phyloP scores from a whole-genome alignment of 1,140 invertebrate species.

The Andricus grossulariae region DNA sequence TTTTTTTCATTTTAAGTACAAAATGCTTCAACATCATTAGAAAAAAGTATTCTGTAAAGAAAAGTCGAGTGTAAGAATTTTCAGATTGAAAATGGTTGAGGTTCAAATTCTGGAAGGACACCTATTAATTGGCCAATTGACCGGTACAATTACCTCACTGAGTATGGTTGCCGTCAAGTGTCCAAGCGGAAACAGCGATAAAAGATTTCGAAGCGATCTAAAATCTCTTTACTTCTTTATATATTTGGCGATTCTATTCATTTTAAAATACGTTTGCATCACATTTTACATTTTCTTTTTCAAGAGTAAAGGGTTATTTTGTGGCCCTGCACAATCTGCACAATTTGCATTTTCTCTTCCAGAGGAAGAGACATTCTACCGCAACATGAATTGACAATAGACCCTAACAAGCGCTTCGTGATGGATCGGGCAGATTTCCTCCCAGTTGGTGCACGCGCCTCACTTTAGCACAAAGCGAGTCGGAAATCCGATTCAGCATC shows the following conservation, averaged over 20 bases:
- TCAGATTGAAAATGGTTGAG: too few relatives aligned
- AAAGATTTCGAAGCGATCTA: not conserved
- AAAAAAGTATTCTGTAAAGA: too few relatives aligned
- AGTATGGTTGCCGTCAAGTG: too few relatives aligned
- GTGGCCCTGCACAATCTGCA: not conserved
- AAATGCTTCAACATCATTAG: too few relatives aligned
- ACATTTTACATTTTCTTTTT: constrained; percentile 3
- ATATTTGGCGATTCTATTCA: not conserved
- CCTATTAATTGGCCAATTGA: too few relatives aligned
- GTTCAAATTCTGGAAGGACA: too few relatives aligned
- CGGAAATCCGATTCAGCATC: constrained; percentile 38
- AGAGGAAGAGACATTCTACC: constrained; percentile 11
- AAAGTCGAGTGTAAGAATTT: too few relatives aligned
- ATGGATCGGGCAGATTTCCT: constrained; percentile 59
- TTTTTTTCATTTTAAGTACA: too few relatives aligned
- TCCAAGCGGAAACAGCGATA: not conserved
- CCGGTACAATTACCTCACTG: not conserved
- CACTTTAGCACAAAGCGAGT: constrained; percentile 43
- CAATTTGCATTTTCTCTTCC: constrained; percentile 3
- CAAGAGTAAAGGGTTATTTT: constrained; percentile 2
- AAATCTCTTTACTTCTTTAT: not conserved
- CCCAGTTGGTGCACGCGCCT: constrained; percentile 42
- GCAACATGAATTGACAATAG: constrained; percentile 48
- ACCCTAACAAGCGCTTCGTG: constrained; percentile 57
- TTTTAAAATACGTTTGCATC: not conserved